Evolutionary conservation across 2,888 invertebrate species (phyloP).

Genomic region (Heterodera filipjevi): DNA sequence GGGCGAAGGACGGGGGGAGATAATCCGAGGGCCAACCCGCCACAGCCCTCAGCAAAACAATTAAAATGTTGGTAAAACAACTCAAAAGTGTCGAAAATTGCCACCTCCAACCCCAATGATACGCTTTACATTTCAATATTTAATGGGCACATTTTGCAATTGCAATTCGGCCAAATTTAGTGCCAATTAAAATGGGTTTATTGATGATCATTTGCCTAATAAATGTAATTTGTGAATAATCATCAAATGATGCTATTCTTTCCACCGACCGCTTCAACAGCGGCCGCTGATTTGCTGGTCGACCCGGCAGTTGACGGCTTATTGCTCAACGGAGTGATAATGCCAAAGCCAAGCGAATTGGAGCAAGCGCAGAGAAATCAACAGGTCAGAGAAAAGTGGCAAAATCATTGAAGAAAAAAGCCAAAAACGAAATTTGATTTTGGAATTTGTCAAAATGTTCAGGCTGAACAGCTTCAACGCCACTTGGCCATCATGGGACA

Average conservation of each 20-base stretch:
- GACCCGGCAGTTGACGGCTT: conserved; percentile 5
- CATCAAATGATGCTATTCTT: neutral
- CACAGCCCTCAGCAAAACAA: neutral
- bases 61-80: conserved; percentile 3
- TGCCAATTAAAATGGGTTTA: neutral
- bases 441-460: neutral
- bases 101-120: neutral
- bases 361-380: conserved; percentile 3
- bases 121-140: no score
- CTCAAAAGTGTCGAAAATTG: neutral
- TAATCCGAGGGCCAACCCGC: conserved; percentile 3
- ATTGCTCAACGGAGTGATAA: neutral
- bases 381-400: neutral
- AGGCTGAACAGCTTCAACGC: conserved; percentile 3
- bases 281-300: neutral
- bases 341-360: conserved; percentile 12
- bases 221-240: neutral
- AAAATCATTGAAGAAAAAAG: neutral
- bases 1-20: neutral
- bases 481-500: conserved; percentile 4
- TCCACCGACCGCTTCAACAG: neutral
- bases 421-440: neutral
- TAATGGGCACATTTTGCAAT: neutral
- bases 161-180: neutral
- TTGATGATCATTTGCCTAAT: neutral